Conservation (phyloP, 2,888 invertebrate species). For the Phaedon cochleariae region DNA sequence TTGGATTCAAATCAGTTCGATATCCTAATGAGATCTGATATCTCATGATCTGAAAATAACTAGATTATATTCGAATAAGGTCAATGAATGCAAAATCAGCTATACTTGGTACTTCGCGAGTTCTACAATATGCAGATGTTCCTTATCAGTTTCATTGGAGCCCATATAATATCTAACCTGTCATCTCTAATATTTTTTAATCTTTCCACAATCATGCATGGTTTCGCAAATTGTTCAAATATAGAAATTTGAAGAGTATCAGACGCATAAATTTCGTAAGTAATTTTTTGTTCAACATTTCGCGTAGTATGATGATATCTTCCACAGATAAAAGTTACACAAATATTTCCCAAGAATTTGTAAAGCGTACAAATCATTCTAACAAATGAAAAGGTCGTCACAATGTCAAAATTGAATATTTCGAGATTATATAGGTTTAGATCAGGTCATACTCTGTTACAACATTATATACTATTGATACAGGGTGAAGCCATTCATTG, state of each 20-base stretch:
- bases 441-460: constrained; percentile 12
- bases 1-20: too few relatives aligned
- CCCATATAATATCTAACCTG: background rate
- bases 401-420: constrained; percentile 15
- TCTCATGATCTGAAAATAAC: too few relatives aligned
- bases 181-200: background rate
- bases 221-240: background rate
- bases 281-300: background rate
- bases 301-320: constrained; percentile 3
- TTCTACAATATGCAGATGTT: too few relatives aligned
- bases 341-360: constrained; percentile 18
- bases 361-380: constrained; percentile 2
- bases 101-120: too few relatives aligned
- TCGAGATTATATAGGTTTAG: constrained; percentile 5
- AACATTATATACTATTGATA: background rate
- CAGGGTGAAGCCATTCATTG: background rate
- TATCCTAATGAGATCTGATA: too few relatives aligned
- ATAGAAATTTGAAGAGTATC: background rate
- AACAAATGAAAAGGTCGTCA: constrained; percentile 5
- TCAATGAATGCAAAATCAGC: too few relatives aligned
- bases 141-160: background rate
- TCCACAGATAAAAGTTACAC: constrained; percentile 4
- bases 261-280: background rate
- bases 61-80: too few relatives aligned
- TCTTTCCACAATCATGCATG: background rate